Evolutionary conservation across 2,888 invertebrate genomes (phyloP).

Genomic region (Antheraea yamamai): DNA sequence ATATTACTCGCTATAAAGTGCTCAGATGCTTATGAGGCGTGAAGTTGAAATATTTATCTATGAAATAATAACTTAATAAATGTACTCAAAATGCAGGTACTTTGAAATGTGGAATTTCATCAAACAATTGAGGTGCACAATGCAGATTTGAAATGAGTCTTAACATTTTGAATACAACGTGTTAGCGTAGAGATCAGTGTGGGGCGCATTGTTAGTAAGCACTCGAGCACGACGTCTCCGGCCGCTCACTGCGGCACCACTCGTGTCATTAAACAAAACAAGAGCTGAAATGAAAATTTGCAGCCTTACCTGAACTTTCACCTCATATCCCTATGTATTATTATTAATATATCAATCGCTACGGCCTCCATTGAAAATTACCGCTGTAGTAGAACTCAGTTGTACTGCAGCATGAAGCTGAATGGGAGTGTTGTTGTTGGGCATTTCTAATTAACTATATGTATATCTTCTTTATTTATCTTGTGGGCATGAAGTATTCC

Average conservation of each 20-base stretch:
- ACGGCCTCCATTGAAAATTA: too few species aligned
- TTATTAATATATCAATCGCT: neutral
- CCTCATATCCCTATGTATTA: neutral
- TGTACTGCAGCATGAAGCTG: too few species aligned
- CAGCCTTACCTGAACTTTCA: neutral
- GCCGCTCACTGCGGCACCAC: neutral
- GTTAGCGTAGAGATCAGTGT: neutral
- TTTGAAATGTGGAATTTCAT: neutral
- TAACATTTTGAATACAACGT: constrained; percentile 3
- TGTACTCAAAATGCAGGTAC: neutral
- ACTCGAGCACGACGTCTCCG: constrained; percentile 8
- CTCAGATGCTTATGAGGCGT: neutral
- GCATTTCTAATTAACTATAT: too few species aligned
- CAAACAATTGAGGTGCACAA: neutral
- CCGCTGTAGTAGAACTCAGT: too few species aligned
- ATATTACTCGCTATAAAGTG: neutral
- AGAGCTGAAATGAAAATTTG: neutral
- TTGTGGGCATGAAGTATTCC: too few species aligned
- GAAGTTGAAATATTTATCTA: too few species aligned
- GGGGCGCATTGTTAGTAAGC: constrained; percentile 6
- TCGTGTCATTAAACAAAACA: neutral
- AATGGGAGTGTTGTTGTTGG: too few species aligned
- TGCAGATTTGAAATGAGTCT: neutral
- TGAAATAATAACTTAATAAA: too few species aligned
- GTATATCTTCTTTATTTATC: too few species aligned